A percentile compares a stretch with the other conserved stretches of the same genome.
phyloP scores from a whole-genome alignment of 2,888 invertebrate genomes.

The Bimastos eiseni region DNA sequence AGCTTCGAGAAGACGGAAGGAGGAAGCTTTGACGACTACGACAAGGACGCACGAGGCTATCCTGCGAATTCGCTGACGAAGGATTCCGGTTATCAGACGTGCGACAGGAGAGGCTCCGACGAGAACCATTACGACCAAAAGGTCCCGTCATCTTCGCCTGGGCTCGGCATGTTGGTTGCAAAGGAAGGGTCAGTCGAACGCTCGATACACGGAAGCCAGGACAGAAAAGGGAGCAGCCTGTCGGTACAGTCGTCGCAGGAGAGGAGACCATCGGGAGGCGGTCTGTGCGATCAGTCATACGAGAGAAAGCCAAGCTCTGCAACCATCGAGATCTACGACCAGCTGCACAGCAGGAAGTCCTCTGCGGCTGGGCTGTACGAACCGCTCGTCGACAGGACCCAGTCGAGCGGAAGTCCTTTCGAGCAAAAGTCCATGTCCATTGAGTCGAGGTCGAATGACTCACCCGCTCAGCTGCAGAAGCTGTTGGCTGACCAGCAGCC shows the following conservation, averaged over 20 bases:
- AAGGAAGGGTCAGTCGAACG: not conserved
- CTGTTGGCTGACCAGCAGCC: not conserved
- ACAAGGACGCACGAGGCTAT: constrained; percentile 22
- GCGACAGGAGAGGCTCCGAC: constrained; percentile 32
- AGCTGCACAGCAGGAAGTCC: constrained; percentile 19
- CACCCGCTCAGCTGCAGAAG: not conserved
- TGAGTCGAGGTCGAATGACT: not conserved
- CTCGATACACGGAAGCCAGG: not conserved
- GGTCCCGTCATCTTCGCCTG: not conserved
- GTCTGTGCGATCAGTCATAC: not conserved
- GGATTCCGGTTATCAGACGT: constrained; percentile 38
- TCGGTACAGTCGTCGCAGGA: constrained; percentile 18
- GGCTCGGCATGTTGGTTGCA: not conserved
- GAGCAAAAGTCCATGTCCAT: not conserved
- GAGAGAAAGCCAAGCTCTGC: constrained; percentile 1
- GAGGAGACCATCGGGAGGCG: not conserved
- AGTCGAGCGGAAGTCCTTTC: not conserved
- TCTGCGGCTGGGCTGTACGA: not conserved
- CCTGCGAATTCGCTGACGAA: constrained; percentile 29
- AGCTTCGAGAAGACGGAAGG: constrained; percentile 26
- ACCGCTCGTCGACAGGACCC: not conserved
- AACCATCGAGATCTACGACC: not conserved
- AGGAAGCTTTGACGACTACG: constrained; percentile 25
- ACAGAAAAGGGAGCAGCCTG: not conserved
- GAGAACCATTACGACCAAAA: not conserved